Conservation (phyloP, 2,113 vertebrate species). For the Podarcis cretensis region DNA sequence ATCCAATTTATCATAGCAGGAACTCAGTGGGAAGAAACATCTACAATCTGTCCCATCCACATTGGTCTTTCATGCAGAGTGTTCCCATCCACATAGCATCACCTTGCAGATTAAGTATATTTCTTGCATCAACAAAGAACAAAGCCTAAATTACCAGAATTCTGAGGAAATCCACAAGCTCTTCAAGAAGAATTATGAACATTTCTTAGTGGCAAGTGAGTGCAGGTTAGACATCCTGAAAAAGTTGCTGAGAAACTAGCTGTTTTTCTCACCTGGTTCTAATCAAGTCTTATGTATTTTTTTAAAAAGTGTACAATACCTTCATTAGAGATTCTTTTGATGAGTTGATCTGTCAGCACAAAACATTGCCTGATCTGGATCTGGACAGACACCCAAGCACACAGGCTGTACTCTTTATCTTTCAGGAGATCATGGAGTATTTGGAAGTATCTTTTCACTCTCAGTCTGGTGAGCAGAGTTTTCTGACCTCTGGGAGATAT, state of each 20-base stretch:
- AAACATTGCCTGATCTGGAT: slow-evolving; percentile 45
- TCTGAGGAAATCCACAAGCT: no score
- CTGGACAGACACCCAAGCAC: slow-evolving; percentile 28
- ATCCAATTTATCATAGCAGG: no score
- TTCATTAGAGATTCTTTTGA: slow-evolving; percentile 36
- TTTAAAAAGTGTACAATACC: neutral
- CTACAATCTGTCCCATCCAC: no score
- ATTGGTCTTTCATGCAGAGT: no score
- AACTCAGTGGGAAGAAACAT: no score
- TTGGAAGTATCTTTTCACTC: slow-evolving; percentile 36
- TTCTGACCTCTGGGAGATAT: neutral
- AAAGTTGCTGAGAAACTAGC: neutral
- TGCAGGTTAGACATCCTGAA: neutral
- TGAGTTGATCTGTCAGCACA: slow-evolving; percentile 46
- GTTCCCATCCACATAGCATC: no score
- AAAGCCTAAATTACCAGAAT: no score
- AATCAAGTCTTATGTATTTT: neutral
- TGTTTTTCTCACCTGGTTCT: neutral
- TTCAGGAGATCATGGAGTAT: slow-evolving; percentile 27
- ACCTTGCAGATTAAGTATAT: no score
- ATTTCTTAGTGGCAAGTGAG: neutral
- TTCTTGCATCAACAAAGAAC: no score
- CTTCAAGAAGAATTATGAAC: neutral
- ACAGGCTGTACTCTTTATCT: neutral
- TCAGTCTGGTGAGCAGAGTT: slow-evolving; percentile 12